A percentile compares a stretch with the other conserved stretches of the same genome.
Conservation (phyloP, 2,888 invertebrate species). For the Eudemis profundana region DNA sequence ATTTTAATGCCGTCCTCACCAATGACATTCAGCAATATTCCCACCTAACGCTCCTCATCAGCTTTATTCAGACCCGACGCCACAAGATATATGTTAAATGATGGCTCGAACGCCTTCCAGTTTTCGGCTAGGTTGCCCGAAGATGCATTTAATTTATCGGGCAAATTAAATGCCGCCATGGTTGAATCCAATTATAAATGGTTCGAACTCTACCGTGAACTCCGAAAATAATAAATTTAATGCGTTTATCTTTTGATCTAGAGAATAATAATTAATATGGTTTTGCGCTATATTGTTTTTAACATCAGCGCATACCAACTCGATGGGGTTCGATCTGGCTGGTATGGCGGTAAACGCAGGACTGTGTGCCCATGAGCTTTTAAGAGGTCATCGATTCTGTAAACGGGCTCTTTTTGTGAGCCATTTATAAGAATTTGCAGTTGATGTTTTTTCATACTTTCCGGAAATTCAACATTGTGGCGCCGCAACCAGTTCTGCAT, state of each 20-base stretch:
- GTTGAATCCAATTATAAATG: too few species aligned
- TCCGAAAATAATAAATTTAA: too few species aligned
- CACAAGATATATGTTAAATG: background rate
- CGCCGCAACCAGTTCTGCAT: conserved; percentile 46
- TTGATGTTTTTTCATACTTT: conserved; percentile 42
- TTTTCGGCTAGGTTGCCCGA: background rate
- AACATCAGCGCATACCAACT: too few species aligned
- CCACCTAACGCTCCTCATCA: background rate
- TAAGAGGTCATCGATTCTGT: conserved; percentile 40
- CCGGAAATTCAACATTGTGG: conserved; percentile 42
- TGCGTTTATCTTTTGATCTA: too few species aligned
- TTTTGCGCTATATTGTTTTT: too few species aligned
- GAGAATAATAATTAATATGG: too few species aligned
- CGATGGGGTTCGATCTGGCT: too few species aligned
- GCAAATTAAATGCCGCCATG: background rate
- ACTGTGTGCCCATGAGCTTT: conserved; percentile 27
- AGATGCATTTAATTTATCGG: conserved; percentile 2
- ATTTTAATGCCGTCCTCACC: background rate
- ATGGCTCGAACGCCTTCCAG: conserved; percentile 1
- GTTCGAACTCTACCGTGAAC: too few species aligned
- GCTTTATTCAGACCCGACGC: background rate
- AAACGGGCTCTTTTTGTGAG: conserved; percentile 42
- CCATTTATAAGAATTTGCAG: conserved; percentile 40
- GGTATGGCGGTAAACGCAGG: conserved; percentile 6
- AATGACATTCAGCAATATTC: conserved; percentile 1